phyloP scores from a whole-genome alignment of 2,888 invertebrate species.

The Slavum lentiscoides region DNA sequence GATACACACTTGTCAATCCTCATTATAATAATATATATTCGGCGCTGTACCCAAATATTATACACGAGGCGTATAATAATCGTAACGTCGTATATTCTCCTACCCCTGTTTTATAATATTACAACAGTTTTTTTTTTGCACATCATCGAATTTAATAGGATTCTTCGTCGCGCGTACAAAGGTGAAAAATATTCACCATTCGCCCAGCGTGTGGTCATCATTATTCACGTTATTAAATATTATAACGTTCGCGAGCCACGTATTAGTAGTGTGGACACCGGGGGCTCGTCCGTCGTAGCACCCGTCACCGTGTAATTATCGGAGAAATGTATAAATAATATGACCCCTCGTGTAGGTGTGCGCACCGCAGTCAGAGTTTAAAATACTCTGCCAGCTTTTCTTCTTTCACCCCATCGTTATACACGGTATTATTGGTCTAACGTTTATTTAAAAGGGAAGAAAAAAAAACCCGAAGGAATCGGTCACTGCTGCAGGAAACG shows the following conservation, averaged over 20 bases:
- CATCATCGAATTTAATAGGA: slow-evolving; percentile 48
- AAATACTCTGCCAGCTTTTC: too few species aligned
- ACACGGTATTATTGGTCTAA: too few species aligned
- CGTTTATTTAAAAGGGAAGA: too few species aligned
- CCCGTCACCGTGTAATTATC: too few species aligned
- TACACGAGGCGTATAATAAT: neutral
- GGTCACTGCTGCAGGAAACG: too few species aligned
- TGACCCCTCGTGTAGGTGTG: too few species aligned
- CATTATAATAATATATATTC: slow-evolving; percentile 21
- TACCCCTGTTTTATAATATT: neutral
- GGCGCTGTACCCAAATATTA: neutral
- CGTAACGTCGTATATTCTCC: slow-evolving; percentile 2
- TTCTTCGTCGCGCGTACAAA: neutral
- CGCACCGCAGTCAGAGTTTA: too few species aligned
- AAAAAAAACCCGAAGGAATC: too few species aligned
- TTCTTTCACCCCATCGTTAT: too few species aligned
- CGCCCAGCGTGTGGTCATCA: neutral
- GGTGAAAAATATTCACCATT: slow-evolving; percentile 26
- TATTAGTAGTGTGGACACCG: too few species aligned
- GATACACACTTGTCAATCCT: slow-evolving; percentile 38
- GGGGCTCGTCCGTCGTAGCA: neutral
- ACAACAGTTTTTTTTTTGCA: slow-evolving; percentile 14
- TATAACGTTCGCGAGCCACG: neutral
- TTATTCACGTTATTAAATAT: neutral
- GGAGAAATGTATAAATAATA: too few species aligned